Base-by-base conservation (phyloP, 2,888 invertebrate genomes). In the Arrhopalites spinosus region DNA sequence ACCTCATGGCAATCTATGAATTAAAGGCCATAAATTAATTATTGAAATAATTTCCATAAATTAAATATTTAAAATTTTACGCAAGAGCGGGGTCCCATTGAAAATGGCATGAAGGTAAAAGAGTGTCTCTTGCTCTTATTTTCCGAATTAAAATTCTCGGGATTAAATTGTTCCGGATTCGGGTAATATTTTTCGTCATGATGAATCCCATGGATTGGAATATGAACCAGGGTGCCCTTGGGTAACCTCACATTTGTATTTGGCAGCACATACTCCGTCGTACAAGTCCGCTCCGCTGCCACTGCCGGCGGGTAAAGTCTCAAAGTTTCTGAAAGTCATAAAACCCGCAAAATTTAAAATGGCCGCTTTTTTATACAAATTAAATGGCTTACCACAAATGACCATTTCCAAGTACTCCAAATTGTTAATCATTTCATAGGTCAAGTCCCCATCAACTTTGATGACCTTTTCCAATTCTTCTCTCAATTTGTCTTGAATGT, bases 131-230 rank as follows among this genome's bases (percentile, higher is more conserved):
- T 86, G 0, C 85, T 84, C 78, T 88, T 88, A 82, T 89, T 89
- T 78, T 89, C 88, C 0, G 89, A 87, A 1, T 86, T 88, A 83
- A 90, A 90, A 79, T 90, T 85, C 75, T 89, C 88, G 0, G 90
- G 90, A 83, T 90, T 87, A 70, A 90, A 90, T 82, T 87, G 88
- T 0, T 84, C 81, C 0, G 90, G 90, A 50, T 89, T 85, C 0
- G 89, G 88, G 82, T 87, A 90, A 84, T 87, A 87, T 75, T 88
- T 85, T 0, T 88, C 87, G 84, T 90, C 89, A 79, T 88, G 87
- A 79, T 90, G 90, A 63, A 90, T 83, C 0, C 87, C 88, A 82
- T 87, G 87, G 73, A 88, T 87, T 1, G 89, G 89, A 80, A 90
- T 87, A 17, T 88, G 84, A 1, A 89, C 86, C 1, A 87, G 85